Percentiles rank a stretch among this genome's conserved stretches.
Conservation (phyloP, 1,140 invertebrate genomes). For the Microvelia longipes region DNA sequence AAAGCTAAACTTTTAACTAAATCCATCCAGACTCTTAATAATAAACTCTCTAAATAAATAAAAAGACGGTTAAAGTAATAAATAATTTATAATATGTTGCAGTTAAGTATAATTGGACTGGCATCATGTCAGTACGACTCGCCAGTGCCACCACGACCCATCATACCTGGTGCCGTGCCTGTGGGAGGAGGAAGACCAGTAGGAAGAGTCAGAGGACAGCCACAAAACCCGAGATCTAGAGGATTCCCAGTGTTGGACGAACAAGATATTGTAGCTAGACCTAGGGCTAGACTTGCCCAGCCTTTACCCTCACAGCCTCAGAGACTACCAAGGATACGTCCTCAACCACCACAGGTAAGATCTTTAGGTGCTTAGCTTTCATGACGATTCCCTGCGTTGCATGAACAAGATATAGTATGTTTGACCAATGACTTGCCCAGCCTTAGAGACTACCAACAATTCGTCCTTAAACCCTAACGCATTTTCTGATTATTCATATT, state of each 20-base stretch:
- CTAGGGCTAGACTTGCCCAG: background rate
- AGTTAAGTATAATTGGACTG: background rate
- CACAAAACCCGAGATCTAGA: conserved; percentile 16
- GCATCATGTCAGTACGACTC: conserved; percentile 7
- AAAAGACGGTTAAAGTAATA: too few species aligned
- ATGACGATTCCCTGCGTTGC: too few species aligned
- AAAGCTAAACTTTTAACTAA: too few species aligned
- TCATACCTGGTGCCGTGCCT: conserved; percentile 42
- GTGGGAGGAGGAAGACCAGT: conserved; percentile 24
- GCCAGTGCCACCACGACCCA: conserved; percentile 24
- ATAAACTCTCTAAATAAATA: too few species aligned
- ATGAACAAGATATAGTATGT: too few species aligned
- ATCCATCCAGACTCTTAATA: too few species aligned
- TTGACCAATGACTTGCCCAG: too few species aligned
- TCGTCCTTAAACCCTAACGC: too few species aligned
- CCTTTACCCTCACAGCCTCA: background rate
- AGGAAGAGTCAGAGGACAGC: conserved; percentile 31
- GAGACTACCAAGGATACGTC: background rate
- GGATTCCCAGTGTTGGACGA: background rate
- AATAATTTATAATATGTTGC: too few species aligned
- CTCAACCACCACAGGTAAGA: background rate
- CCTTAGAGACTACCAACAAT: too few species aligned
- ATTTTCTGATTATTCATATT: too few species aligned
- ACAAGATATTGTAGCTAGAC: background rate
- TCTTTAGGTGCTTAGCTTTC: background rate